Conservation (phyloP, 2,113 vertebrate species). For the Paradisaea rubra region DNA sequence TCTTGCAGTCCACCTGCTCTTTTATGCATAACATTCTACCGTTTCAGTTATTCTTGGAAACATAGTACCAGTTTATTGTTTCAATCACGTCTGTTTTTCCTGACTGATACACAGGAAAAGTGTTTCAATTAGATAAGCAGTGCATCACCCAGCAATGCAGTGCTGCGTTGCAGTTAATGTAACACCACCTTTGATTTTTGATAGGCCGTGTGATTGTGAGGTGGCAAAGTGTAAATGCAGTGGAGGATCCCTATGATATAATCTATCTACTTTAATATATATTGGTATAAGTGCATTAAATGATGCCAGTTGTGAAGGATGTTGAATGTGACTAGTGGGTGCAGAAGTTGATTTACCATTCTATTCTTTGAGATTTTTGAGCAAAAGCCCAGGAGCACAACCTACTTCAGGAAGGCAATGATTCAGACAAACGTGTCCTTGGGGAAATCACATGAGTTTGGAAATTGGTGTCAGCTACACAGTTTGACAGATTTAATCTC, state of each 20-base stretch:
- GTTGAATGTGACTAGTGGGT: background rate
- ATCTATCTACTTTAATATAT: background rate
- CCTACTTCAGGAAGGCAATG: background rate
- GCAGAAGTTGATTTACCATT: background rate
- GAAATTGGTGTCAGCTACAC: background rate
- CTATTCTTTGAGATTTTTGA: background rate
- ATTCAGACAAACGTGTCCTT: background rate
- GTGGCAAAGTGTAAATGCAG: background rate
- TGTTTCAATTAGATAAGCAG: conserved; percentile 65
- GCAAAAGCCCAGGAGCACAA: background rate
- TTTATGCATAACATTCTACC: background rate
- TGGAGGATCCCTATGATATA: background rate
- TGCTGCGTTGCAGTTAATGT: background rate
- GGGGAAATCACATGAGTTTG: background rate
- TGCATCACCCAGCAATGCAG: conserved; percentile 19
- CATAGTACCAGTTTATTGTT: conserved; percentile 47
- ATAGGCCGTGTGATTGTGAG: background rate
- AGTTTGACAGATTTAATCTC: background rate
- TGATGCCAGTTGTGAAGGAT: background rate
- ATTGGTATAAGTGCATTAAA: background rate
- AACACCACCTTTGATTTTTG: background rate
- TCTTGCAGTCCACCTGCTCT: conserved; percentile 49
- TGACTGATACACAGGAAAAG: conserved; percentile 66
- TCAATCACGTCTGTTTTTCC: conserved; percentile 64
- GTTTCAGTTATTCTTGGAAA: conserved; percentile 65